Percentiles rank a stretch among this genome's conserved stretches.
phyloP scores from a whole-genome alignment of 2,888 invertebrate genomes.

The Ptychoptera contaminata region DNA sequence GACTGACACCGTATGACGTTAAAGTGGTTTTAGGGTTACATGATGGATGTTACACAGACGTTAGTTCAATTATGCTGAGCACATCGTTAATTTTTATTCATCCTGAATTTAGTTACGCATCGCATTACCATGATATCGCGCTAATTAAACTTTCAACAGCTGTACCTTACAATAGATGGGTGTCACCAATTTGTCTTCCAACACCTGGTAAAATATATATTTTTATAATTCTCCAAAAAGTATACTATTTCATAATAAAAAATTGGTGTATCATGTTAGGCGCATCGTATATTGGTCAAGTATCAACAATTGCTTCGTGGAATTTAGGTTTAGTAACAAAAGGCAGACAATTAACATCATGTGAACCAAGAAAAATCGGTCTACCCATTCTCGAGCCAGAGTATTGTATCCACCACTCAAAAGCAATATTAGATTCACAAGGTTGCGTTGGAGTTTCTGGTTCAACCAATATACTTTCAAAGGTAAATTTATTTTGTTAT shows the following conservation, averaged over 20 bases:
- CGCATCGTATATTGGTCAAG: conserved; percentile 5
- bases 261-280: conserved; percentile 2
- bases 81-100: conserved; percentile 25
- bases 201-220: conserved; percentile 27
- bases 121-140: conserved; percentile 37
- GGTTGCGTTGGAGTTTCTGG: conserved; percentile 40
- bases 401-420: background rate
- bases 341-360: background rate
- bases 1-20: conserved; percentile 29
- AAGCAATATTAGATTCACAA: conserved; percentile 12
- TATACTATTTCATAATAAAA: too few species aligned
- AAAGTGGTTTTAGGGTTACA: conserved; percentile 38
- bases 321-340: background rate
- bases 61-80: conserved; percentile 29
- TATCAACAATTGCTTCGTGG: conserved; percentile 4
- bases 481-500: conserved; percentile 24
- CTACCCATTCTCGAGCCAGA: background rate
- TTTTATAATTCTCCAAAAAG: too few species aligned
- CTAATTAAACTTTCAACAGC: conserved; percentile 35
- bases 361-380: conserved; percentile 4
- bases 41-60: conserved; percentile 35
- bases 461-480: conserved; percentile 32
- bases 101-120: conserved; percentile 34
- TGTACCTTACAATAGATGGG: conserved; percentile 33
- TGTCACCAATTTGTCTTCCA: conserved; percentile 42